Conservation (phyloP, 2,888 invertebrate species). For the Pocota personata region DNA sequence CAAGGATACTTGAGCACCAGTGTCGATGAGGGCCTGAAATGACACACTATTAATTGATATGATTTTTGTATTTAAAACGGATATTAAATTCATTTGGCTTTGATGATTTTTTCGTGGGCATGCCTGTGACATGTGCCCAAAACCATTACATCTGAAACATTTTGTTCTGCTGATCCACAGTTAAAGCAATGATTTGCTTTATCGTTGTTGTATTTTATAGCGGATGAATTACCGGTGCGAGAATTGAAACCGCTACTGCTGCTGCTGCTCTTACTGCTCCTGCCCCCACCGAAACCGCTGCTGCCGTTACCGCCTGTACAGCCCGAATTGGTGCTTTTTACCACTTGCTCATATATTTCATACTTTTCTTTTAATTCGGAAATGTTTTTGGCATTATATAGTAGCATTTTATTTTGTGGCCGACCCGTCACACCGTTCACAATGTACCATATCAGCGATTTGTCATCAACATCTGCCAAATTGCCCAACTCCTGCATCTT, state of each 20-base stretch:
- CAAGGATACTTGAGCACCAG: slow-evolving; percentile 23
- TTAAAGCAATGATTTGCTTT: background rate
- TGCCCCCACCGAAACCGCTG: background rate
- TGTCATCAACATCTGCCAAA: too few species aligned
- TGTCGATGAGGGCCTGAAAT: slow-evolving; percentile 40
- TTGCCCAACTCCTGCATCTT: too few species aligned
- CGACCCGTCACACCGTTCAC: too few species aligned
- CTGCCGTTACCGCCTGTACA: too few species aligned
- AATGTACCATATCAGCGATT: too few species aligned
- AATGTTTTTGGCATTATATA: too few species aligned
- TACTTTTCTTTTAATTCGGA: too few species aligned
- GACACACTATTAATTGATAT: background rate
- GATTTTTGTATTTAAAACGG: slow-evolving; percentile 2
- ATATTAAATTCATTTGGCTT: background rate
- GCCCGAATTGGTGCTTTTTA: background rate
- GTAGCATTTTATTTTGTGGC: too few species aligned
- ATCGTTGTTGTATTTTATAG: background rate
- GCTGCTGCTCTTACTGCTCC: background rate
- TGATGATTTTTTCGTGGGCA: too few species aligned
- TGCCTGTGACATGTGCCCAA: slow-evolving; percentile 74
- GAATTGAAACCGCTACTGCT: background rate
- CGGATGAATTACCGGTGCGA: background rate
- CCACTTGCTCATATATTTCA: slow-evolving; percentile 19
- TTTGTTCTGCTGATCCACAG: too few species aligned
- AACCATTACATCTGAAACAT: too few species aligned